Evolutionary conservation across 2,113 vertebrate genomes (phyloP), one percentile per base, ranked within the genome.

Genomic region (Cyprinodon brontotheroides): DNA sequence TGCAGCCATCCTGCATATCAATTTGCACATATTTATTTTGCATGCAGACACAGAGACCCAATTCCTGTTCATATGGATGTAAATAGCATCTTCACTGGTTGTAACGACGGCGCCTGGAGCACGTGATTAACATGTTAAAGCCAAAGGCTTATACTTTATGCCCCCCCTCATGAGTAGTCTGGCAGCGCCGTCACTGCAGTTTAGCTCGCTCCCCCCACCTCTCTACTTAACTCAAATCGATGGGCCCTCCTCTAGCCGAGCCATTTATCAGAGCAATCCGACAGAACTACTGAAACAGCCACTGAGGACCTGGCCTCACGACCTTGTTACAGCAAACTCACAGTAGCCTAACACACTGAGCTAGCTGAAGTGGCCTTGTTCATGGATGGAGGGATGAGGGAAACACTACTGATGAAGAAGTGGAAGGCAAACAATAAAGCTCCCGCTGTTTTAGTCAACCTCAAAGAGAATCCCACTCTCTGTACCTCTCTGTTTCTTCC

Each of bases 141-240:
- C 81, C 77, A 61, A 78, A 22, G 80, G 53, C 79, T 86, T 87
- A 84, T 83, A 80, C 77, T 74, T 59, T 79, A 59, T 29, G 63
- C 86, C 74, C 85, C 22, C 61, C 41, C 7, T 61, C 40, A 87
- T 79, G 74, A 87, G 82, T 69, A 43, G 48, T 79, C 78, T 72
- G 78, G 68, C 84, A 75, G 75, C 60, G 20, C 83, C 61, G 72
- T 87, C 82, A 85, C 75, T 77, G 77, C 73, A 50, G 65, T 68
- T 40, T 13, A 1, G 70, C 67, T 72, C 41, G 17, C 70, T 20
- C 77, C 70, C 68, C 74, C 70, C 50, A 53, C 50, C 75, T 84
- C 69, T 80, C 86, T 86, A 90, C 90, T 93, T 91, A 89, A 87
- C 86, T 91, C 74, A 88, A 92, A 92, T 93, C 92, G 85, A 93